phyloP scores from a whole-genome alignment of 2,888 invertebrate species.

The Eretmocerus hayati region DNA sequence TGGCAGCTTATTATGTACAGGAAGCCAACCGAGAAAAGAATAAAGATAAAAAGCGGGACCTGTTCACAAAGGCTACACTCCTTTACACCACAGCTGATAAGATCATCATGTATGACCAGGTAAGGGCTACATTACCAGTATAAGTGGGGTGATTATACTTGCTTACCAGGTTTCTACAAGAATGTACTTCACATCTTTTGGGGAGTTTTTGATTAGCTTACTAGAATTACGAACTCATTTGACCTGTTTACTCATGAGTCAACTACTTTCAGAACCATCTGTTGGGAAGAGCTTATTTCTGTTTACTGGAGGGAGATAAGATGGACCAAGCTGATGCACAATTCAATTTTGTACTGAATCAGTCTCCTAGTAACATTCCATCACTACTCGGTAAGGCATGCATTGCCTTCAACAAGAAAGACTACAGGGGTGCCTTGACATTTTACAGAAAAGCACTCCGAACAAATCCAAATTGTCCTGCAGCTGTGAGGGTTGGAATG shows the following conservation, averaged over 20 bases:
- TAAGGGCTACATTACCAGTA: conserved; percentile 48
- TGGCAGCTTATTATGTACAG: conserved; percentile 97
- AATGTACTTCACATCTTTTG: too few relatives aligned
- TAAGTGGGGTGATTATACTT: too few relatives aligned
- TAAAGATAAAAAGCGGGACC: conserved; percentile 88
- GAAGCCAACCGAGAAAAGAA: conserved; percentile 91
- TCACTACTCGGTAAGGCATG: conserved; percentile 97
- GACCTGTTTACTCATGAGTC: too few relatives aligned
- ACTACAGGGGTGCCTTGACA: conserved; percentile 88
- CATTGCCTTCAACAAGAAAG: conserved; percentile 96
- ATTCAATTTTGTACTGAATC: conserved; percentile 97
- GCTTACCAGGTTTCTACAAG: too few relatives aligned
- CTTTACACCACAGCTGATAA: conserved; percentile 97
- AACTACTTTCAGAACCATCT: conserved; percentile 84
- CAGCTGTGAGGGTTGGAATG: conserved; percentile 93
- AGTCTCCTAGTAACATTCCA: conserved; percentile 92
- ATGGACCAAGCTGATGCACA: conserved; percentile 99
- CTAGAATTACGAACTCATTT: neutral
- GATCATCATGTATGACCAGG: conserved; percentile 99
- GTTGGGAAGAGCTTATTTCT: conserved; percentile 95
- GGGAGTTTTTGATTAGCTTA: too few relatives aligned
- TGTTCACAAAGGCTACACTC: conserved; percentile 92
- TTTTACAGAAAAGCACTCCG: conserved; percentile 97
- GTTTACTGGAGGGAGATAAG: conserved; percentile 95
- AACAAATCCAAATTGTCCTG: conserved; percentile 94